Evolutionary conservation across 2,113 vertebrate species (phyloP), one percentile per base, ranked within the genome.

Genomic region (Alligator mississippiensis): DNA sequence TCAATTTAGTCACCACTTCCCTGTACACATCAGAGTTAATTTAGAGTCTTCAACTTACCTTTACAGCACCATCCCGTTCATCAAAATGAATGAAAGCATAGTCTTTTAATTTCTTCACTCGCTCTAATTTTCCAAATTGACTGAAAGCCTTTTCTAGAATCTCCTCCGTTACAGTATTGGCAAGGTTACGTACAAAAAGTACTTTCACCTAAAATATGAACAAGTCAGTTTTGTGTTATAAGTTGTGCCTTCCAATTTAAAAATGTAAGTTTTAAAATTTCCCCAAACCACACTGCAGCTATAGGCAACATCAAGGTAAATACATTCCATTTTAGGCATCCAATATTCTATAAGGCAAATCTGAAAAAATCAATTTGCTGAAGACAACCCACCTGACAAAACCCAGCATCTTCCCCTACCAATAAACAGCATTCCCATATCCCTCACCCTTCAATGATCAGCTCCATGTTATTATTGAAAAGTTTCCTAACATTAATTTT

Each of bases 21-120:
- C 21, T 2, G 58, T 16, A 82, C 34, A 30, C 1, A 66, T n/a
- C 28, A 74, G 7, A 47, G 47, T 47, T 47, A 17, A 77, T 9
- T 10, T 17, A 80, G 5, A 85, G 22, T 21, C 9, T 21, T 55
- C 57, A 54, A 90, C 96, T 95, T 98, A 99, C 99, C 99, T 99
- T 99, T 89, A 99, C 99, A 62, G 99, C 99, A 62, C 98, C 99
- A 80, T 99, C 99, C 87, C 99, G 81, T 63, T 99, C 99, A 90
- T 99, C 99, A 94, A 99, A 99, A 97, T 99, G 99, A 96, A 99
- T 98, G 94, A 99, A 99, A 89, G 99, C 99, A 87, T 99, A 99
- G 95, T 99, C 99, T 96, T 99, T 99, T 82, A 99, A 97, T 92
- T 99, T 99, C 98, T 99, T 99, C n/a, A 99, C 99, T 89, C 99